A percentile compares a stretch with the other conserved stretches of the same genome.
Conservation (phyloP, 2,797 vertebrate species). For the Manis pentadactyla region DNA sequence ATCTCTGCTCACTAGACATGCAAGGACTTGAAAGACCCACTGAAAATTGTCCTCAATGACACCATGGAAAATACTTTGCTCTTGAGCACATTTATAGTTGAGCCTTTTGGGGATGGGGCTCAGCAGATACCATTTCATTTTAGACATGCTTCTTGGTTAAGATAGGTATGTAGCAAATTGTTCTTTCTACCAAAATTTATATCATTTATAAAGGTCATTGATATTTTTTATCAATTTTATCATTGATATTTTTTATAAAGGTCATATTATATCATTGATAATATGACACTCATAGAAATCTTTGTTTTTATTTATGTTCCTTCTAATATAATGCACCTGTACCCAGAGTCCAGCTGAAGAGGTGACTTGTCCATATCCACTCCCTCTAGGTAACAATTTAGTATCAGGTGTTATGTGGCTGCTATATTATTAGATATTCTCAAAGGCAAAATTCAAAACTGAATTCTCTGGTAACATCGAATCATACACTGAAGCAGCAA, state of each 20-base stretch:
- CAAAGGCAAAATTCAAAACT: not conserved
- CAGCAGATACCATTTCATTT: not conserved
- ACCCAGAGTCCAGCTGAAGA: not conserved
- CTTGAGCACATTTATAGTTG: not conserved
- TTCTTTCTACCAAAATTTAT: not conserved
- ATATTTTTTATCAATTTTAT: no score
- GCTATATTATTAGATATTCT: not conserved
- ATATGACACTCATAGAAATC: not conserved
- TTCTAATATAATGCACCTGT: not conserved
- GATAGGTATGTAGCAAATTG: not conserved
- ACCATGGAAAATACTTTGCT: not conserved
- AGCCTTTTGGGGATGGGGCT: not conserved
- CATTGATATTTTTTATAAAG: no score
- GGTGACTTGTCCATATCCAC: not conserved
- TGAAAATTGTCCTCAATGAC: not conserved
- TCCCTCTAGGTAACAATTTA: not conserved
- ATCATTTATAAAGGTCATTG: not conserved
- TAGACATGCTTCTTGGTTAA: not conserved
- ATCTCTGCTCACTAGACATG: not conserved
- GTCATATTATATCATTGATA: not conserved
- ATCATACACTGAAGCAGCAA: not conserved
- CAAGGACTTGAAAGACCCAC: not conserved
- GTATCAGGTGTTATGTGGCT: not conserved
- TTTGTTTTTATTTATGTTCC: conserved; percentile 40
- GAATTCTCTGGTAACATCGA: not conserved